phyloP scores from a whole-genome alignment of 2,888 invertebrate genomes.

The Lithophane leautieri region DNA sequence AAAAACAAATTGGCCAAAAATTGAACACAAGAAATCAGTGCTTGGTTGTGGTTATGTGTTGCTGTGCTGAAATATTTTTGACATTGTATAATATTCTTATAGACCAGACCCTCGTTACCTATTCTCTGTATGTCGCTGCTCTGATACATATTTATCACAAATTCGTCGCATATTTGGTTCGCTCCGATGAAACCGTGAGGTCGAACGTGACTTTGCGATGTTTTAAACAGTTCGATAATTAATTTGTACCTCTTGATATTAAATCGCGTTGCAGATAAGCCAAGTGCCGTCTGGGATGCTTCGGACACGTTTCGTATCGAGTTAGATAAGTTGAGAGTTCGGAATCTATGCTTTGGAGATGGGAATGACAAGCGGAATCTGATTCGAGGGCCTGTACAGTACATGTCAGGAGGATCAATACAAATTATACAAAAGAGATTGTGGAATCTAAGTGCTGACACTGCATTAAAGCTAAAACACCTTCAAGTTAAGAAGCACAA shows the following conservation, averaged over 20 bases:
- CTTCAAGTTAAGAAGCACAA: background rate
- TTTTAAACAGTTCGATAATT: conserved; percentile 33
- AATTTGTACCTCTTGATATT: conserved; percentile 34
- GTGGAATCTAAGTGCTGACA: background rate
- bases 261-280: conserved; percentile 44
- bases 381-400: no score
- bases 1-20: no score
- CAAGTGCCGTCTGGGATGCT: conserved; percentile 19
- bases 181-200: conserved; percentile 34
- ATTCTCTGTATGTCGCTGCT: background rate
- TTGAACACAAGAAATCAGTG: no score
- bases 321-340: conserved; percentile 17
- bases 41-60: background rate
- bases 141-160: conserved; percentile 39
- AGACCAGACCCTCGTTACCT: background rate
- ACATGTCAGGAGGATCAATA: background rate
- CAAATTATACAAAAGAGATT: no score
- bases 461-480: background rate
- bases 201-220: conserved; percentile 55
- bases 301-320: conserved; percentile 36
- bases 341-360: background rate
- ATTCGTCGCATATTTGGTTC: conserved; percentile 56
- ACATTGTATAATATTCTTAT: background rate
- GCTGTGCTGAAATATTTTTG: background rate
- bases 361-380: conserved; percentile 2